These are phyloP conservation scores for Actias luna DNA, from an alignment of 2,888 invertebrate genomes.

Conservation along the genomic window DNA sequence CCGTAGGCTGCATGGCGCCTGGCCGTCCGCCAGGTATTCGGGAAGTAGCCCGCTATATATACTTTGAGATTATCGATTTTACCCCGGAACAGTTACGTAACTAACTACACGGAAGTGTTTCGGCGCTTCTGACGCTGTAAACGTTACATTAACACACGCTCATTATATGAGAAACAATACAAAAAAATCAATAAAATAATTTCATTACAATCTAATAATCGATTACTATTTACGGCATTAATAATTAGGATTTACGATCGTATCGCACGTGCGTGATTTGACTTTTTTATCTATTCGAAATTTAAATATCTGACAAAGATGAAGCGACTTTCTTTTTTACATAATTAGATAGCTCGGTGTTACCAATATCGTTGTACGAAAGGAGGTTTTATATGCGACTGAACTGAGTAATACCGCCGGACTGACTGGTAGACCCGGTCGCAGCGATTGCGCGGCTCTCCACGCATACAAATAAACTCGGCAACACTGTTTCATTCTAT, in stretches of 20 bases:
- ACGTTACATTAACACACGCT: conserved; percentile 38
- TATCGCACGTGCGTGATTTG: background rate
- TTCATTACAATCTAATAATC: conserved; percentile 23
- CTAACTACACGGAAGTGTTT: conserved; percentile 60
- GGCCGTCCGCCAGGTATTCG: conserved; percentile 74
- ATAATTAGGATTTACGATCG: conserved; percentile 1
- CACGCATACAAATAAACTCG: conserved; percentile 38
- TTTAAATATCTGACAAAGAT: conserved; percentile 40
- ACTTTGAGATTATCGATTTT: conserved; percentile 77
- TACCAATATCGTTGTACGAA: conserved; percentile 20
- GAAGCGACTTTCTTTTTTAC: conserved; percentile 44
- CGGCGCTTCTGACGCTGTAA: conserved; percentile 50
- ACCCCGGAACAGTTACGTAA: conserved; percentile 75
- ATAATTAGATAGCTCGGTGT: conserved; percentile 47
- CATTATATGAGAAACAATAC: conserved; percentile 28
- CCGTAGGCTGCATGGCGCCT: conserved; percentile 73
- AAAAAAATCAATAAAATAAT: conserved; percentile 30
- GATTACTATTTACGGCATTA: conserved; percentile 11
- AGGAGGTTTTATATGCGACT: conserved; percentile 45
- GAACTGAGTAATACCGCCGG: conserved; percentile 66
- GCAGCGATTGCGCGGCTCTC: conserved; percentile 64
- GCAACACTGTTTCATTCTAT: conserved; percentile 29
- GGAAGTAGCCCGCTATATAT: conserved; percentile 72
- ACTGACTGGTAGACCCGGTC: conserved; percentile 51
- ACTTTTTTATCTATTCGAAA: conserved; percentile 17